Base-by-base conservation (phyloP, 2,113 vertebrate species). In the Pseudopodoces humilis region DNA sequence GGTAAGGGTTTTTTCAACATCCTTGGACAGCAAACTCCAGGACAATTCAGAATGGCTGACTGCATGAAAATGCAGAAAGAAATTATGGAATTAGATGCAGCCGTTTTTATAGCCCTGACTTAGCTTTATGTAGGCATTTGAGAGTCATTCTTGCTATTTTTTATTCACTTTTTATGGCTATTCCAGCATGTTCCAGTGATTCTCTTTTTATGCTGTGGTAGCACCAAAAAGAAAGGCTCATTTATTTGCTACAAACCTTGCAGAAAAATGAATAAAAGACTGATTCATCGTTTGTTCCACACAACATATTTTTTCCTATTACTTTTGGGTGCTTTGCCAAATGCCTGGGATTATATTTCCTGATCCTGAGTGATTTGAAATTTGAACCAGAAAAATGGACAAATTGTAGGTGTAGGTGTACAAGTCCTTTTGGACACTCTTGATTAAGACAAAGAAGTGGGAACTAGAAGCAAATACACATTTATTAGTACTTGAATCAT, bases 201-300 rank as follows among this genome's bases (percentile, higher is more conserved):
- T 93, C 77, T 90, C 69, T 96, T 96, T 96, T 93, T 93, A 95
- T 97, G 96, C 95, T 96, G 94, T 96, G 96, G 95, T 95, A 93
- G 92, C 95, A 91, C 89, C 95, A 94, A 93, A 94, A 94, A 96
- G 90, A 95, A 94, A 94, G 84, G 80, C 63, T 95, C 83, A 86
- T 76, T 94, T 94, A 95, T 95, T 97, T 86, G 91, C 49, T 97
- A 93, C 72, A 96, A 95, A 96, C 62, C 90, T 94, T 97, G 78
- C 46, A 89, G 67, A 86, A 95, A 94, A 96, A 96, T 95, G 90
- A 94, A 94, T 97, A 96, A 97, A 97, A 86, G 89, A 90, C 85
- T 92, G 91, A 95, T 96, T 97, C 92, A 93, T 95, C 67, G 7
- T 96, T 95, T 97, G 95, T 94, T 96, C 90, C 86, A 88, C 90